These are phyloP conservation scores for Rhyacichthys aspro DNA, from an alignment of 2,797 vertebrate genomes.

Conservation along the genomic window DNA sequence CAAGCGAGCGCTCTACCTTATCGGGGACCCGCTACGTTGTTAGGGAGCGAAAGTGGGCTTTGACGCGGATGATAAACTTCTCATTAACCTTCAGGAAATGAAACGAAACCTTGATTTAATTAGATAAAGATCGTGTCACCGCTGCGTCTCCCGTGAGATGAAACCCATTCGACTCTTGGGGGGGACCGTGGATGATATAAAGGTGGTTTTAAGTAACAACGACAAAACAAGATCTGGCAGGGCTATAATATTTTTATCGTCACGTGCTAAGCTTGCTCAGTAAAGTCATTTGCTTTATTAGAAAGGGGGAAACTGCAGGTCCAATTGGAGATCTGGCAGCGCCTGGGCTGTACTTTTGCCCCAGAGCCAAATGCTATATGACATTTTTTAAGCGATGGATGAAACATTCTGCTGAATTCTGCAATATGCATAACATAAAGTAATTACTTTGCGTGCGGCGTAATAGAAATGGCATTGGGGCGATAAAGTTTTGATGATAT, in stretches of 20 bases:
- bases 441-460: conserved; percentile 56
- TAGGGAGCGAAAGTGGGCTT: conserved; percentile 62
- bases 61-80: conserved; percentile 69
- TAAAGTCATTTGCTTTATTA: conserved; percentile 36
- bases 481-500: conserved; percentile 70
- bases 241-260: conserved; percentile 22
- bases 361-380: conserved; percentile 41
- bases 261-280: conserved; percentile 4
- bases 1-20: conserved; percentile 39
- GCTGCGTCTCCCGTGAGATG: conserved; percentile 58
- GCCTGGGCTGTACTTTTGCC: not conserved
- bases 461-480: conserved; percentile 48
- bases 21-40: conserved; percentile 44
- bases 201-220: conserved; percentile 12
- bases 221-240: conserved; percentile 22
- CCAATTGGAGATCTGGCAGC: conserved; percentile 58
- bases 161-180: conserved; percentile 30
- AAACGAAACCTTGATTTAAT: conserved; percentile 76
- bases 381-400: conserved; percentile 35
- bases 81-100: conserved; percentile 79
- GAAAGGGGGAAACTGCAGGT: conserved; percentile 20
- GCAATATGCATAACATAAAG: conserved; percentile 53
- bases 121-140: conserved; percentile 72
- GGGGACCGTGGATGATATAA: conserved; percentile 14
- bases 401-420: conserved; percentile 51